A percentile compares a stretch with the other conserved stretches of the same genome.
Conservation (phyloP, 2,888 invertebrate genomes). For the Corythucha ciliata region DNA sequence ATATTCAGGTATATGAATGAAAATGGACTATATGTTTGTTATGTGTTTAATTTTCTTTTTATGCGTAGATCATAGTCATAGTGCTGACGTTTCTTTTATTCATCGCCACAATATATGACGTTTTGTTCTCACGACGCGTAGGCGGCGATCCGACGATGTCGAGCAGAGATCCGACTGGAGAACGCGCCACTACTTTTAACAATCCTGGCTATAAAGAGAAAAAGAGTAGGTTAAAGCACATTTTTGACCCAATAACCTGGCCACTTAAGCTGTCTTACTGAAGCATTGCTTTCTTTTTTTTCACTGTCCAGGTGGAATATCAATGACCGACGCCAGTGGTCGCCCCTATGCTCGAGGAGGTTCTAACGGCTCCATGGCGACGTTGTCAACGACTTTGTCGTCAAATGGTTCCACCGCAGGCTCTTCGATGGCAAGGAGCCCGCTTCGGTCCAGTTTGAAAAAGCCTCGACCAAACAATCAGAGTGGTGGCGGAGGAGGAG, state of each 20-base stretch:
- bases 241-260: too few species aligned
- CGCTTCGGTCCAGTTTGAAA: constrained; percentile 71
- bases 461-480: constrained; percentile 45
- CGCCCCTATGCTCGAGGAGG: constrained; percentile 61
- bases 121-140: constrained; percentile 61
- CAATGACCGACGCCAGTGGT: constrained; percentile 79
- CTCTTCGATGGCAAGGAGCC: constrained; percentile 49
- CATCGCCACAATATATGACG: constrained; percentile 70
- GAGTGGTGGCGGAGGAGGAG: constrained; percentile 35
- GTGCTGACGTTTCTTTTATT: constrained; percentile 64
- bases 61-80: constrained; percentile 62
- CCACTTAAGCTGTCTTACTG: background rate
- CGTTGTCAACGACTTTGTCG: constrained; percentile 58
- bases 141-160: constrained; percentile 71
- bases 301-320: constrained; percentile 49
- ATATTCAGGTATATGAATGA: constrained; percentile 59
- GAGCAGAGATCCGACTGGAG: constrained; percentile 48
- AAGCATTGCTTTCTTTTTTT: background rate
- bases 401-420: constrained; percentile 46
- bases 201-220: constrained; percentile 75
- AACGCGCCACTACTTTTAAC: constrained; percentile 66
- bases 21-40: background rate
- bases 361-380: constrained; percentile 54
- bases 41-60: background rate
- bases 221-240: too few species aligned